Evolutionary conservation across 2,888 invertebrate species (phyloP), one percentile per base, ranked within the genome.

Genomic region (Hydrotaea cyrtoneurina): DNA sequence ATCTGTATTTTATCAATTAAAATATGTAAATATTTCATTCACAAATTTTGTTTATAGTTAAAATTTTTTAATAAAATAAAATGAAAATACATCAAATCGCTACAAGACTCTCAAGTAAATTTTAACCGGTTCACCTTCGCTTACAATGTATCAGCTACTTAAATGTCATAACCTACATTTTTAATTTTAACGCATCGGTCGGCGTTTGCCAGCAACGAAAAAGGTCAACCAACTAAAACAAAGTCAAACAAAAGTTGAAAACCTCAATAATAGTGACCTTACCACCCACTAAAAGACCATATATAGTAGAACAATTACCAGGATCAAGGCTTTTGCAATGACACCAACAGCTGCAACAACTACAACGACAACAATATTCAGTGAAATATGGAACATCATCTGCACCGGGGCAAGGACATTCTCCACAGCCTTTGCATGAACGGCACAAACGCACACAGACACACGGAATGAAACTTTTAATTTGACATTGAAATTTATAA

Each of bases 331-430:
- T 62, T 76, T 39, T 50, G 71, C 80, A 17, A 66, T 13, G 31
- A 21, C 10, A 43, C 7, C 31, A 31, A 7, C 31, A 31, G 17
- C 43, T 43, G 4, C 36, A 59, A 55, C 43, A 78, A 46, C 39
- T 19, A 59, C 31, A 71, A 10, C 39, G 4, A 8, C 39, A 13
- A 39, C 4, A 1, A 39, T 75, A 46, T 79, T 72, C 55, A 62
- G 71, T 55, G 23, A 77, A 72, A 82, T 62, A 53, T 62, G 31
- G 71, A 43, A 80, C 21, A 75, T 39, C 79, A 78, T 71, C 17
- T 83, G 86, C 86, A 86, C 87, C 87, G 86, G 86, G 85, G 76
- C 89, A 89, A 88, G 87, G 86, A 88, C 89, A 87, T 83, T 85
- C 87, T 85, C 71, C 74, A 75, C 73, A 74, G 53, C 62, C 76